Evolutionary conservation across 2,113 vertebrate species (phyloP), one percentile per base, ranked within the genome.

Genomic region (Parotia lawesii): DNA sequence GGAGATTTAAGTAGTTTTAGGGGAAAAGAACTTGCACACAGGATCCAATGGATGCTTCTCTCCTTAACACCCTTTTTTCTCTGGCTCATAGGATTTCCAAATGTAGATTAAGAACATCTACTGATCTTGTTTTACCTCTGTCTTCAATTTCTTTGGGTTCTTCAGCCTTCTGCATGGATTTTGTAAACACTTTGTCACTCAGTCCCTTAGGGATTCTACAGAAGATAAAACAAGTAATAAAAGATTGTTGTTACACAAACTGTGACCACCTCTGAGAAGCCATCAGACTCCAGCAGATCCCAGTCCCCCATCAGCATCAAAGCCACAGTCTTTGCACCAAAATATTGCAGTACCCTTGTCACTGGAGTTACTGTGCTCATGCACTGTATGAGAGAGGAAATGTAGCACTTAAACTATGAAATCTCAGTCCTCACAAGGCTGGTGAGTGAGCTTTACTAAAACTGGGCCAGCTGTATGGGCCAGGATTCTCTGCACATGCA

Each of bases 121-220:
- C 48, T 58, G 5, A 69, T 85, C 44, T 53, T 44, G n/a, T 69
- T 80, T 94, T 97, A 98, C 99, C 98, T 98, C 96, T 96, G 66
- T 83, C 95, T 92, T 97, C 95, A 29, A 89, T 51, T 86, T 93
- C 92, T 53, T 95, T 90, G 82, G 48, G 93, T 94, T 88, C 96
- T 94, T 96, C 96, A 77, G 56, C 54, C 45, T 95, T 98, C 96
- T 86, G 89, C 85, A 95, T 94, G 28, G 96, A 92, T 96, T 98
- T 98, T 84, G 95, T 94, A 95, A 99, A 97, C 57, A 98, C 92
- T 97, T 98, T 98, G 89, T 98, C 98, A 89, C 96, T 98, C 67
- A 99, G 98, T 29, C 97, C 97, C 95, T 98, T 99, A 10, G 99
- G 98, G 96, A 99, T 99, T 93, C 99, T 99, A 93, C 71, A 79